Evolutionary conservation across 2,113 vertebrate genomes (phyloP).

Genomic region (Epinephelus fuscoguttatus): DNA sequence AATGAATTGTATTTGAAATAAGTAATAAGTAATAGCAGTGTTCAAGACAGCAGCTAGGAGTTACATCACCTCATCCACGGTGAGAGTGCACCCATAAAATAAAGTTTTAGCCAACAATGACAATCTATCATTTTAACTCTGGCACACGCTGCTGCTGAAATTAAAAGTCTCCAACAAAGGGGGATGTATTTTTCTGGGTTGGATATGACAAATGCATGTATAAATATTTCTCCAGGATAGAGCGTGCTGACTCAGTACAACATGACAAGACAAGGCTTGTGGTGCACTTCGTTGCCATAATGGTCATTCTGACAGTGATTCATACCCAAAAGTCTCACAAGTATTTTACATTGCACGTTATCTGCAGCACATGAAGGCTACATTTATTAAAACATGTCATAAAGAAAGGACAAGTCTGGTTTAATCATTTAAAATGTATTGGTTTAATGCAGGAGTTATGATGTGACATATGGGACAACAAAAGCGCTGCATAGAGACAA

Average conservation of each 20-base stretch:
- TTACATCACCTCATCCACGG: not conserved
- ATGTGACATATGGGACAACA: constrained; percentile 21
- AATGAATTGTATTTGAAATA: not conserved
- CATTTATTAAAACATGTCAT: constrained; percentile 19
- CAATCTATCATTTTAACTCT: constrained; percentile 12
- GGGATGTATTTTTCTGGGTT: not conserved
- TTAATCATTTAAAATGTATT: constrained; percentile 43
- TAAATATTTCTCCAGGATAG: not conserved
- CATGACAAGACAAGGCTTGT: not conserved
- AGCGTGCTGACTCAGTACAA: not conserved
- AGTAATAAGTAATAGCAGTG: not conserved
- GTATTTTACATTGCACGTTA: constrained; percentile 2
- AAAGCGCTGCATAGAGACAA: constrained; percentile 13
- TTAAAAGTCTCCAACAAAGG: not conserved
- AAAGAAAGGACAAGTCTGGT: constrained; percentile 43
- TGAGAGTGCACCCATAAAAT: not conserved
- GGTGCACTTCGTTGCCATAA: not conserved
- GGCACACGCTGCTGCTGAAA: not conserved
- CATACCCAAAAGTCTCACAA: not conserved
- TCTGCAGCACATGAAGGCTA: not conserved
- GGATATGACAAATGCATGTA: not conserved
- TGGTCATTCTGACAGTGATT: not conserved
- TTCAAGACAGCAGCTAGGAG: not conserved
- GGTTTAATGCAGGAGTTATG: constrained; percentile 10
- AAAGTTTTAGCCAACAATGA: not conserved